Evolutionary conservation across 2,888 invertebrate genomes (phyloP), one percentile per base, ranked within the genome.

Genomic region (Sphecodes monilicornis): DNA sequence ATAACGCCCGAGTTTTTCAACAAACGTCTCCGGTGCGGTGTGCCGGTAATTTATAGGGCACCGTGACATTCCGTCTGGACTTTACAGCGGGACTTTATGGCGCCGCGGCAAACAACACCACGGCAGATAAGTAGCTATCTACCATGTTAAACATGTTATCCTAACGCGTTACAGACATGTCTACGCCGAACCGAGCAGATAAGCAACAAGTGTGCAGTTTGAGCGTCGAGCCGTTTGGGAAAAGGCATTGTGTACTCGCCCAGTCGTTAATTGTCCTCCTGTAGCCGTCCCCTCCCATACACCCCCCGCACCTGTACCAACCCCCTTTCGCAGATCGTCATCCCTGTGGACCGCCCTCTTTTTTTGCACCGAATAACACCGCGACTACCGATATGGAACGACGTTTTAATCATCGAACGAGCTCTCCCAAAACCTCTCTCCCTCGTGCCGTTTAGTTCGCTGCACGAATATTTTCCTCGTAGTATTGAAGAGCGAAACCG

Each of bases 51-150:
- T 94, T 91, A 94, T 90, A 90, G 92, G 87, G 87, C 91, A 91
- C 92, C 92, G 90, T 92, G 92, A 91, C 93, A 88, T 89, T 87
- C 88, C 90, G 94, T 93, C 93, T 93, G 93, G 91, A 92, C 93
- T 94, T 94, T 94, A 94, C 91, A 93, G 92, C 93, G 86, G 87
- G 60, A 84, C 91, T 94, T 94, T 94, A 94, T 93, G 93, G 92
- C 90, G 91, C 90, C 90, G 91, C 89, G 60, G 82, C 91, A 94
- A 94, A 94, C 94, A 93, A 91, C 84, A 83, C 88, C 89, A 36
- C 29, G 88, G 89, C 93, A 93, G 94, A 94, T 94, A 94, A 94
- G 93, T 94, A 94, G 93, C 94, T 94, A 94, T 94, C 94, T 90
- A 84, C 91, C 88, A 92, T 92, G 92, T 93, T 93, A 92, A 93